Conservation (phyloP, 2,888 invertebrate genomes). For the Danaus chrysippus region DNA sequence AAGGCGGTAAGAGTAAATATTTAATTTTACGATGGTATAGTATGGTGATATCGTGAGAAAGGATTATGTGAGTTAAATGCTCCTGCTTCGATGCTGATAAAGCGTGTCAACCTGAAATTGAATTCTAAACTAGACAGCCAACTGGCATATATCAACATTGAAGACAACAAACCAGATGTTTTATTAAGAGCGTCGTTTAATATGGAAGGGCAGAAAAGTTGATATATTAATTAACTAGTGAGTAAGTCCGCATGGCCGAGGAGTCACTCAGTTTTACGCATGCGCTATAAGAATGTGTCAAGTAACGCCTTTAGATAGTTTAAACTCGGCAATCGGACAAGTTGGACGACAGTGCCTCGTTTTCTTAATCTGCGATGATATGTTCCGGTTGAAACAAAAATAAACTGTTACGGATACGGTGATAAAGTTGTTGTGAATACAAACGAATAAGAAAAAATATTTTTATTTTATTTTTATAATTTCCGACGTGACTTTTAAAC, state of each 20-base stretch:
- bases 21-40: too few species aligned
- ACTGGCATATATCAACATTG: slow-evolving; percentile 18
- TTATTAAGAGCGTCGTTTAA: slow-evolving; percentile 70
- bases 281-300: slow-evolving; percentile 57
- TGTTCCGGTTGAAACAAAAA: slow-evolving; percentile 45
- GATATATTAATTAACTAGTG: slow-evolving; percentile 77
- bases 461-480: slow-evolving; percentile 30
- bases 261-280: slow-evolving; percentile 72
- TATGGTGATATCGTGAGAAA: too few species aligned
- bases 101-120: too few species aligned
- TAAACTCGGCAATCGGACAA: slow-evolving; percentile 50
- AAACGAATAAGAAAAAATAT: slow-evolving; percentile 23
- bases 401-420: slow-evolving; percentile 47
- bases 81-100: too few species aligned
- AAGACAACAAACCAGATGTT: slow-evolving; percentile 40
- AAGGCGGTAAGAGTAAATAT: too few species aligned
- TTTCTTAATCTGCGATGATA: slow-evolving; percentile 41
- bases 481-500: slow-evolving; percentile 34
- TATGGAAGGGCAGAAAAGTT: slow-evolving; percentile 71
- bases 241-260: slow-evolving; percentile 71
- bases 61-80: too few species aligned
- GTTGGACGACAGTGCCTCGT: slow-evolving; percentile 45
- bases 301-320: slow-evolving; percentile 71
- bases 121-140: too few species aligned
- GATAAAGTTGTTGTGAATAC: slow-evolving; percentile 50